These are phyloP conservation scores for Leucoraja erinaceus DNA, from an alignment of 2,113 vertebrate genomes.

Conservation along the genomic window DNA sequence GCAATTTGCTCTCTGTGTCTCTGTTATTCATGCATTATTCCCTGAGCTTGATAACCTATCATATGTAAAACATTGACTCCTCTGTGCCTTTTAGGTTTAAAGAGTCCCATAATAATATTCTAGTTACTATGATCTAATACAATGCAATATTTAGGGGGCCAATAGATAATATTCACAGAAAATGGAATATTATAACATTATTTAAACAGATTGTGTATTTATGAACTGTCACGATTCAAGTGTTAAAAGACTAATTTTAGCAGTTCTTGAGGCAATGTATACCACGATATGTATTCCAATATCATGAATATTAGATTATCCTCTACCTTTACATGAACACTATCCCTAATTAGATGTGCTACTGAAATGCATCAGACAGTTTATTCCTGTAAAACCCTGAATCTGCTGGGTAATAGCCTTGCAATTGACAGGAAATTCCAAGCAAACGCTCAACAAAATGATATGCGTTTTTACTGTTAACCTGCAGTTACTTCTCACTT, in stretches of 20 bases:
- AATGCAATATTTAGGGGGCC: background rate
- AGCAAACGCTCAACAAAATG: background rate
- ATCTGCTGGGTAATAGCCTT: background rate
- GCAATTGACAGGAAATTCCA: background rate
- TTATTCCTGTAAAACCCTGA: background rate
- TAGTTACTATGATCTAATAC: background rate
- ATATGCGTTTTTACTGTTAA: background rate
- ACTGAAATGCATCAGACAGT: background rate
- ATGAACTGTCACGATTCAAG: background rate
- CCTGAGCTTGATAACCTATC: background rate
- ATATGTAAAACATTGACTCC: background rate
- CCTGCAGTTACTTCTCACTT: too few relatives aligned
- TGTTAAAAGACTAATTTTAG: background rate
- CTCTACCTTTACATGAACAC: background rate
- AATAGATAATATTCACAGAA: slow-evolving; percentile 10
- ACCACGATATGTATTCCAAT: background rate
- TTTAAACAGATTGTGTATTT: background rate
- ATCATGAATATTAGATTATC: background rate
- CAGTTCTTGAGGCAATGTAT: background rate
- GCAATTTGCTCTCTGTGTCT: too few relatives aligned
- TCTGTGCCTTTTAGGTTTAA: background rate
- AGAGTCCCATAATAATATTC: background rate
- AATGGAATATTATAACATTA: background rate
- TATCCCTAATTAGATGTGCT: slow-evolving; percentile 4
- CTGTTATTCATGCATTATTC: background rate